Conservation (phyloP, 2,113 vertebrate species). For the Crypturellus undulatus region DNA sequence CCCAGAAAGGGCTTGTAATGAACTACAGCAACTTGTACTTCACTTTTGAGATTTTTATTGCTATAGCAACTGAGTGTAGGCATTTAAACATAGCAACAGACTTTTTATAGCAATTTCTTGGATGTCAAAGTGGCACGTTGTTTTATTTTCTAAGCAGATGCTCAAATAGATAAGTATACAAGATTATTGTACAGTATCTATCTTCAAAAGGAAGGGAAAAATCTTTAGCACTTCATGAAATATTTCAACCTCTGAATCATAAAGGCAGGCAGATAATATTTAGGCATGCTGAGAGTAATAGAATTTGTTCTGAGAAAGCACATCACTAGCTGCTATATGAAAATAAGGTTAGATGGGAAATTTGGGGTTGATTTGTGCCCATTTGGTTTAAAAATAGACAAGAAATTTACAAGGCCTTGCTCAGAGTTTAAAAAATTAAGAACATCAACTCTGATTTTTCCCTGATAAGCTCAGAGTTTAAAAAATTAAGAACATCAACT, state of each 20-base stretch:
- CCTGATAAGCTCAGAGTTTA: background rate
- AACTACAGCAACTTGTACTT: constrained; percentile 29
- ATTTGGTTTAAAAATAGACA: background rate
- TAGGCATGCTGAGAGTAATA: background rate
- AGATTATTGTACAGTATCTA: constrained; percentile 7
- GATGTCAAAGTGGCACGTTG: constrained; percentile 64
- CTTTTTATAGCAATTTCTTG: constrained; percentile 73
- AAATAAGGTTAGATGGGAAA: background rate
- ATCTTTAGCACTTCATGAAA: background rate
- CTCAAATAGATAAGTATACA: constrained; percentile 53
- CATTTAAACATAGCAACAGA: constrained; percentile 75
- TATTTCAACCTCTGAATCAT: background rate
- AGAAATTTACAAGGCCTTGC: background rate
- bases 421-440: background rate
- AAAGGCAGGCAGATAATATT: background rate
- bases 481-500: background rate
- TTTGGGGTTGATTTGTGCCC: background rate
- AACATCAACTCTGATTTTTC: background rate
- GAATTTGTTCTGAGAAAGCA: background rate
- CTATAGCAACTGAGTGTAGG: constrained; percentile 70
- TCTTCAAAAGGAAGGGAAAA: background rate
- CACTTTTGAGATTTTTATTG: constrained; percentile 64
- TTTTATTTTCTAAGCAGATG: constrained; percentile 73
- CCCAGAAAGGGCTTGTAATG: constrained; percentile 53
- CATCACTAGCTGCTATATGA: background rate